Conservation (phyloP, 2,888 invertebrate species). For the Gandaritis pyraliata region DNA sequence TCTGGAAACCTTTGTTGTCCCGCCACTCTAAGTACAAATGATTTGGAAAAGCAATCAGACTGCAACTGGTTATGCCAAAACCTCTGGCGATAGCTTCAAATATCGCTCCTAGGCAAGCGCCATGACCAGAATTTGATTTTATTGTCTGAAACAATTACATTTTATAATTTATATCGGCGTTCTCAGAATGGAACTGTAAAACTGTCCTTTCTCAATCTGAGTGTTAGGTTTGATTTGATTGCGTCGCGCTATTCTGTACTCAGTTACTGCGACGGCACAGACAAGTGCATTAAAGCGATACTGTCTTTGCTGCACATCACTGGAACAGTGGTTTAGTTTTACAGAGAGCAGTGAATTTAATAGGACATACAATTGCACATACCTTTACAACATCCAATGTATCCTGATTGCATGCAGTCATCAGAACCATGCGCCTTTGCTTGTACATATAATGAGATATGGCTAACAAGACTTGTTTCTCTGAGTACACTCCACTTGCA, state of each 20-base stretch:
- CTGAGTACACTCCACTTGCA: constrained; percentile 30
- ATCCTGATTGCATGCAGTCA: constrained; percentile 50
- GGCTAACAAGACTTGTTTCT: constrained; percentile 52
- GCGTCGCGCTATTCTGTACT: no score
- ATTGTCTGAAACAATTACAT: constrained; percentile 51
- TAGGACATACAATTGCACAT: constrained; percentile 5
- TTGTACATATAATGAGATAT: constrained; percentile 59
- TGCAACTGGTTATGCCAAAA: constrained; percentile 58
- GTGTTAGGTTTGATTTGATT: no score
- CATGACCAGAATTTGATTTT: constrained; percentile 53
- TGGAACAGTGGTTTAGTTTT: no score
- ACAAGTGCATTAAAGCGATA: no score
- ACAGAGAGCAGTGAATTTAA: no score
- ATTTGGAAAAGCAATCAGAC: constrained; percentile 64
- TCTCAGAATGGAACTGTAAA: no score
- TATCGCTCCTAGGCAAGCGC: constrained; percentile 56
- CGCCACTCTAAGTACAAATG: constrained; percentile 67
- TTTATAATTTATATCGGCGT: no score
- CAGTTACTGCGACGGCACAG: no score
- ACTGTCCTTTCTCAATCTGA: no score
- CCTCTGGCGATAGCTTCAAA: constrained; percentile 63
- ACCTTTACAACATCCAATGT: constrained; percentile 62
- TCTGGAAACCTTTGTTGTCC: constrained; percentile 18
- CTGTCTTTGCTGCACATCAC: no score
- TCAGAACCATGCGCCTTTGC: constrained; percentile 48